These are phyloP conservation scores for Globia sparganii DNA, from an alignment of 2,888 invertebrate genomes.

Conservation along the genomic window DNA sequence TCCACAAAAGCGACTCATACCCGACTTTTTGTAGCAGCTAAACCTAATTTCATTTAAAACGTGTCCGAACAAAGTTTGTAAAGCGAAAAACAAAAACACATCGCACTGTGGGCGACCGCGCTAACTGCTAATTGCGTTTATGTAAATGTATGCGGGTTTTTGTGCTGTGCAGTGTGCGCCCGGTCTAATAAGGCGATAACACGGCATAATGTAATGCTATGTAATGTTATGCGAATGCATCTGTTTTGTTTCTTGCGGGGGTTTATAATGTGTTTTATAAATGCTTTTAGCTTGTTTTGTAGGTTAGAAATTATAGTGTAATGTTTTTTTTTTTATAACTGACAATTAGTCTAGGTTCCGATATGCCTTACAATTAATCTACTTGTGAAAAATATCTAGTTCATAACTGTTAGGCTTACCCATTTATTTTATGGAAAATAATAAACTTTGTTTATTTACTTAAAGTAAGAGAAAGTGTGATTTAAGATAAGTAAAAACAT, in stretches of 20 bases:
- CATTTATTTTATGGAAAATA: not conserved
- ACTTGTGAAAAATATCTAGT: not conserved
- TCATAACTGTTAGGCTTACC: not conserved
- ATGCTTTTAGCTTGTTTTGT: not conserved
- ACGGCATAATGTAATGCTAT: constrained; percentile 13
- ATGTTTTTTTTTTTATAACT: not conserved
- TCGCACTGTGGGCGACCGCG: constrained; percentile 35
- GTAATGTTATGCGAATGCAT: constrained; percentile 32
- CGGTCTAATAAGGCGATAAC: constrained; percentile 57
- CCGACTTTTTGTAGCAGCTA: constrained; percentile 30
- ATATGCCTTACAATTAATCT: not conserved
- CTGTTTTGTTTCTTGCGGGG: constrained; percentile 3
- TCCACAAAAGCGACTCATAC: constrained; percentile 4
- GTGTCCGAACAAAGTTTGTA: constrained; percentile 49
- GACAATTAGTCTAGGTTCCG: not conserved
- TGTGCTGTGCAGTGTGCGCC: constrained; percentile 49
- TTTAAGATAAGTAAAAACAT: no score
- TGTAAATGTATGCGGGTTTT: constrained; percentile 67
- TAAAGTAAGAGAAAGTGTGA: not conserved
- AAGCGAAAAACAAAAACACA: constrained; percentile 49
- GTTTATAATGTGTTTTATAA: constrained; percentile 21
- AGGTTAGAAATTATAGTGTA: not conserved
- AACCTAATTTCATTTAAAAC: constrained; percentile 55
- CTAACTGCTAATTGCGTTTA: constrained; percentile 69
- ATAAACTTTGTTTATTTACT: not conserved